A percentile compares a stretch with the other conserved stretches of the same genome.
phyloP scores from a whole-genome alignment of 2,797 vertebrate genomes.

The Brachyalestes nurse region DNA sequence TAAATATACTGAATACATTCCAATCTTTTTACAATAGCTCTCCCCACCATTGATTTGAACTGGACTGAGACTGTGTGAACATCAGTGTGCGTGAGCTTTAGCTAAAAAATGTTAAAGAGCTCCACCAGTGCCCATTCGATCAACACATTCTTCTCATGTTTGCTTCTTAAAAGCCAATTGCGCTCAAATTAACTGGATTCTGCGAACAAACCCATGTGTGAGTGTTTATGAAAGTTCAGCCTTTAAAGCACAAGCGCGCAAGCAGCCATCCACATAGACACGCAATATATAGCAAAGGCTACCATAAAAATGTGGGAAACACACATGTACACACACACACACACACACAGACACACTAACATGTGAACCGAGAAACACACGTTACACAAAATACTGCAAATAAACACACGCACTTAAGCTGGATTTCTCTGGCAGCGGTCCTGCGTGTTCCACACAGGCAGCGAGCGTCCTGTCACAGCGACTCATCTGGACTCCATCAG shows the following conservation, averaged over 20 bases:
- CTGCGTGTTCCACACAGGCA: slow-evolving; percentile 57
- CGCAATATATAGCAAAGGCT: not conserved
- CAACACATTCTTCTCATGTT: slow-evolving; percentile 62
- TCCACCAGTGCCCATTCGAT: slow-evolving; percentile 56
- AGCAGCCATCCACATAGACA: slow-evolving; percentile 11
- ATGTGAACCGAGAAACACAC: not conserved
- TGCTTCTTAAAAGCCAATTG: slow-evolving; percentile 63
- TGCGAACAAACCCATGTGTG: slow-evolving; percentile 50
- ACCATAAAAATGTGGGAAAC: not conserved
- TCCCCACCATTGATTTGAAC: not conserved
- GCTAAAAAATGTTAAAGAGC: slow-evolving; percentile 47
- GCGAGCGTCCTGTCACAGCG: slow-evolving; percentile 62
- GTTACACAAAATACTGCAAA: slow-evolving; percentile 34
- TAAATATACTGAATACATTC: too few relatives aligned
- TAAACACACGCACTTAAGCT: slow-evolving; percentile 32
- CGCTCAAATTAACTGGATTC: slow-evolving; percentile 59
- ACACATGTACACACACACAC: not conserved
- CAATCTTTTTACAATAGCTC: too few relatives aligned
- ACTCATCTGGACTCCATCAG: slow-evolving; percentile 76
- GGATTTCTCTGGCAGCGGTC: slow-evolving; percentile 56
- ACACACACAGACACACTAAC: not conserved
- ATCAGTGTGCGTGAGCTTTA: slow-evolving; percentile 32
- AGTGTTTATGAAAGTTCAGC: slow-evolving; percentile 54
- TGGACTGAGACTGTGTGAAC: not conserved
- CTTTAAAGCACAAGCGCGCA: slow-evolving; percentile 17